phyloP scores from a whole-genome alignment of 2,113 vertebrate genomes.

The Atractosteus spatula region DNA sequence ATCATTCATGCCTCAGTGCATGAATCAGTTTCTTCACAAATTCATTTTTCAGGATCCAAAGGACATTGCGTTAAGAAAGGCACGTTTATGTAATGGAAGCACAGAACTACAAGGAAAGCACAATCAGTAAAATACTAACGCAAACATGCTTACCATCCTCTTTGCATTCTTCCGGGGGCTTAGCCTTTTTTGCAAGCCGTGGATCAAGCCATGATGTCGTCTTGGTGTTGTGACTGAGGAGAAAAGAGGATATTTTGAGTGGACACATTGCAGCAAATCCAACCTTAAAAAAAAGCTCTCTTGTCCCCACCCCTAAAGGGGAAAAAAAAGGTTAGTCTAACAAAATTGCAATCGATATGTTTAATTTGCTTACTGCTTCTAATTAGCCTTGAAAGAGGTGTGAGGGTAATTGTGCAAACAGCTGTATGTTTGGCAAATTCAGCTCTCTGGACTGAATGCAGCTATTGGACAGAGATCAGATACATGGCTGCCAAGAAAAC shows the following conservation, averaged over 20 bases:
- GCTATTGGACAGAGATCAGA: constrained; percentile 84
- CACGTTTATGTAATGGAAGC: no score
- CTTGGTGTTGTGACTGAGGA: constrained; percentile 99
- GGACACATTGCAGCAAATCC: constrained; percentile 72
- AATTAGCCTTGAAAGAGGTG: constrained; percentile 80
- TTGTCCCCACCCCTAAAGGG: constrained; percentile 6
- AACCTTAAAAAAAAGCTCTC: constrained; percentile 59
- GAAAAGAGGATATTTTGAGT: constrained; percentile 78
- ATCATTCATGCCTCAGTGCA: no score
- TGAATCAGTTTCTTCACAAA: no score
- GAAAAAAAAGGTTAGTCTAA: constrained; percentile 51
- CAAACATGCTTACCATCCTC: constrained; percentile 85
- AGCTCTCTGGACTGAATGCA: constrained; percentile 74
- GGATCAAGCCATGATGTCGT: constrained; percentile 99
- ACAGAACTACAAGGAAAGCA: not conserved
- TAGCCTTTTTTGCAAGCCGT: constrained; percentile 96
- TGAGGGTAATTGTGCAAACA: constrained; percentile 75
- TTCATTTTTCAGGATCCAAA: no score
- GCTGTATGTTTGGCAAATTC: constrained; percentile 82
- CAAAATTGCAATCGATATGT: constrained; percentile 89
- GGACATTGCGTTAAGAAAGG: no score
- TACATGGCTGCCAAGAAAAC: constrained; percentile 71
- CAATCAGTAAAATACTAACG: not conserved
- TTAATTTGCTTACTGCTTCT: constrained; percentile 91
- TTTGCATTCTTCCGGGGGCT: constrained; percentile 97